Base-by-base conservation (phyloP, 1,140 invertebrate genomes). In the Aphelenchoides besseyi region DNA sequence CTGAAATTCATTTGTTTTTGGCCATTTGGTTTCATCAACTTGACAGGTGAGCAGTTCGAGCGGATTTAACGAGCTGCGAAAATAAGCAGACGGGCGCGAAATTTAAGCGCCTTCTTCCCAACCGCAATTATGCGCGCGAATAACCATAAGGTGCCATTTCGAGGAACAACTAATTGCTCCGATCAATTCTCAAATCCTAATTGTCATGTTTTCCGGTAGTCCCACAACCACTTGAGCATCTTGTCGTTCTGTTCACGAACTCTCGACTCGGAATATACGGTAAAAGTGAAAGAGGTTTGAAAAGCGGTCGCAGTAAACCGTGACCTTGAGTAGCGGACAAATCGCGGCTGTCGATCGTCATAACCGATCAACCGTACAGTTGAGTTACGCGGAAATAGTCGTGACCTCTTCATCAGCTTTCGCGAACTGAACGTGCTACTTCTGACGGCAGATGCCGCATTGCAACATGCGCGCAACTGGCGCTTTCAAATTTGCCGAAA, bases 1-100 rank as follows among this genome's bases (percentile, higher is more conserved):
- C 73, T 74, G 30, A 76, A 76, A 52, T 73, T 73, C 28, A 30
- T 36, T 35, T 12, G 69, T 3, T 55, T 55, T 36, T 70, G 29
- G 18, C 23, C 41, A 48, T 12, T 23, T 23, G 41, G 35, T 28
- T 69, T 16, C 3, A 71, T 71, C 30, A 72, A 70, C 5, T 12
- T 37, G 37, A 23, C 68, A 18, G 28, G 18, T 12, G 68, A 53
- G n/a, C 29, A 55, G 30, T 18, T 9, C 30, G 41, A 26, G 41
- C 28, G 32, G 18, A 37, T 71, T 48, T 18, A 71, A 53, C 23
- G 68, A 71, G 30, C 30, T 32, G 59, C 16, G 26, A 28, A 54
- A 29, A 29, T 69, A 23, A 26, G 59, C n/a, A n/a, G n/a, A n/a
- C n/a, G n/a, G 69, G 68, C 68, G 59, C 59, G 61, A 67, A 66